Percentiles rank a stretch among this genome's conserved stretches.
Conservation (phyloP, 1,140 invertebrate species). For the Hylaeus volcanicus region DNA sequence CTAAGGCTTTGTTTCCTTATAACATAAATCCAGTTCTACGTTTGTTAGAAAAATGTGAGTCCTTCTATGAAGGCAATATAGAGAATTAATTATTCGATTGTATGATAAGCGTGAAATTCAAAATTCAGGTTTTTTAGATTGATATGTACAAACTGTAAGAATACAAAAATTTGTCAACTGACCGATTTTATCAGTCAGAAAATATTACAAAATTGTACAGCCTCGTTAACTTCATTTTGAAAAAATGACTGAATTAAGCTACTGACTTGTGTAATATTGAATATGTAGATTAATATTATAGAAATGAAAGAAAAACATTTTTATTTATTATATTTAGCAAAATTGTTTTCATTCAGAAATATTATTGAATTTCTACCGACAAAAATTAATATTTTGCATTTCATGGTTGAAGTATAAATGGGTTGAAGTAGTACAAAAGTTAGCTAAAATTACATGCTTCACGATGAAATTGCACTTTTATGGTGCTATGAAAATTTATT, state of each 20-base stretch:
- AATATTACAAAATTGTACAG: constrained; percentile 53
- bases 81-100: constrained; percentile 70
- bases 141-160: constrained; percentile 53
- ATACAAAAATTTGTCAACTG: constrained; percentile 17
- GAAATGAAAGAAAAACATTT: constrained; percentile 18
- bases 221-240: constrained; percentile 23
- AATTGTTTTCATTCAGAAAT: constrained; percentile 36
- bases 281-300: constrained; percentile 36
- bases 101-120: constrained; percentile 30
- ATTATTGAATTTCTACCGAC: constrained; percentile 24
- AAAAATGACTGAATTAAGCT: constrained; percentile 38
- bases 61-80: constrained; percentile 89
- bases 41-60: constrained; percentile 91
- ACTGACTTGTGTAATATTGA: constrained; percentile 27
- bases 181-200: constrained; percentile 47
- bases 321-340: constrained; percentile 60
- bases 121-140: constrained; percentile 29
- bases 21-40: constrained; percentile 93
- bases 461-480: constrained; percentile 53
- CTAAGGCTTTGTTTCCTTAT: constrained; percentile 92
- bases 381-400: constrained; percentile 33
- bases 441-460: constrained; percentile 53
- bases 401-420: constrained; percentile 48
- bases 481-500: constrained; percentile 72
- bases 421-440: constrained; percentile 65